A percentile compares a stretch with the other conserved stretches of the same genome.
These are phyloP conservation scores for Haliclystus octoradiatus DNA, from an alignment of 30 jellyfish, hydroid and myxozoan genomes.

Conservation along the genomic window DNA sequence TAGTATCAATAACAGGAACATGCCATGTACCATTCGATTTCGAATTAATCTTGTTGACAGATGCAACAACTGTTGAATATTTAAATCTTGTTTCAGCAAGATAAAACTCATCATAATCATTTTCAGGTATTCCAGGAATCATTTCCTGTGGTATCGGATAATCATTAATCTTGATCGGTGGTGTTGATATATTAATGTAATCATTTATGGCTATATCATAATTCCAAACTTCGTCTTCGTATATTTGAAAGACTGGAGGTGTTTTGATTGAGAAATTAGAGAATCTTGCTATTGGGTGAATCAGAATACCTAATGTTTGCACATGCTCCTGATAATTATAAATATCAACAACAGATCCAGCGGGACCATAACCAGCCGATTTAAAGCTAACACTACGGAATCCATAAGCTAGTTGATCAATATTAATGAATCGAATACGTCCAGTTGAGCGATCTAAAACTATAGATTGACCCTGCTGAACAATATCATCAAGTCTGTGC, in stretches of 20 bases:
- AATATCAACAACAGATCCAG: background rate
- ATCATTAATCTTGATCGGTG: background rate
- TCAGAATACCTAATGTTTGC: constrained; percentile 12
- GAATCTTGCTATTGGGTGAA: constrained; percentile 23
- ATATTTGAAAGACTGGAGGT: background rate
- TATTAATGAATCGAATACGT: background rate
- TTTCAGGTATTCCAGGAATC: background rate
- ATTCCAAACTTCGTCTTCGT: background rate
- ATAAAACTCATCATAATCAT: background rate
- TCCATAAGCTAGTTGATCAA: background rate
- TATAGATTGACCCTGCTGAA: background rate
- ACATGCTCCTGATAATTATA: background rate
- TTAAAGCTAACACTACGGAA: background rate
- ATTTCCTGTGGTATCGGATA: background rate
- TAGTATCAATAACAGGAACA: background rate
- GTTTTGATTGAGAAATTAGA: constrained; percentile 1
- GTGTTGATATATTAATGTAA: background rate
- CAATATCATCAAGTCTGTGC: background rate
- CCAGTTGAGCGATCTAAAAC: background rate
- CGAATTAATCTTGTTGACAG: background rate
- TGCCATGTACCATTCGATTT: background rate
- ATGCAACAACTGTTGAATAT: background rate
- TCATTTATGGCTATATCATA: too few species aligned
- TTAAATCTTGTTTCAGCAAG: background rate
- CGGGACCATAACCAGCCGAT: background rate